These are phyloP conservation scores for Centrocercus urophasianus DNA, from an alignment of 2,113 vertebrate genomes.

Conservation along the genomic window DNA sequence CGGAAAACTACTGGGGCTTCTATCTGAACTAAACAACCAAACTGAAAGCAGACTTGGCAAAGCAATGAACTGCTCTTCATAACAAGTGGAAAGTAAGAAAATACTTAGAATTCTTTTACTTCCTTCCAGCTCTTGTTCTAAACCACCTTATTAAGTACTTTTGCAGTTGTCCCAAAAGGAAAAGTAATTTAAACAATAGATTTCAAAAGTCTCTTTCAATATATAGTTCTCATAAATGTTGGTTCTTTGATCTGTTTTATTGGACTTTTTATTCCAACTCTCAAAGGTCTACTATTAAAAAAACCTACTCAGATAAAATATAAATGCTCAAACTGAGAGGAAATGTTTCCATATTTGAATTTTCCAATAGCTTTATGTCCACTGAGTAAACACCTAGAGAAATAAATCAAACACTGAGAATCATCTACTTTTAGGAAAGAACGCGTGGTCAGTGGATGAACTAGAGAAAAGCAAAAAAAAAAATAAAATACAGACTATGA, in stretches of 20 bases:
- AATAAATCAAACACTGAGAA: not conserved
- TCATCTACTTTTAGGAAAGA: not conserved
- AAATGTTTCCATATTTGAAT: not conserved
- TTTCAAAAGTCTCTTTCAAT: slow-evolving; percentile 20
- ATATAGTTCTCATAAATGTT: not conserved
- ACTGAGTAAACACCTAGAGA: not conserved
- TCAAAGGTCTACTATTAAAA: not conserved
- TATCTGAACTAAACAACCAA: not conserved
- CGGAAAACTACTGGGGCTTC: not conserved
- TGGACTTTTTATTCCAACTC: not conserved
- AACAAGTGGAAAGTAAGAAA: slow-evolving; percentile 49
- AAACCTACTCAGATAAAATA: not conserved
- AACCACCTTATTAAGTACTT: slow-evolving; percentile 30
- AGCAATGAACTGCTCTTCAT: not conserved
- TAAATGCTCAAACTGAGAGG: not conserved
- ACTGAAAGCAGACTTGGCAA: slow-evolving; percentile 28
- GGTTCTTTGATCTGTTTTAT: not conserved
- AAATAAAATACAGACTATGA: not conserved
- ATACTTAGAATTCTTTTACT: slow-evolving; percentile 40
- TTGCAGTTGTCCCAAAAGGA: slow-evolving; percentile 13
- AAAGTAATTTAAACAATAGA: not conserved
- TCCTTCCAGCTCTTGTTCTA: slow-evolving; percentile 36
- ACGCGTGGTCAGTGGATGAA: not conserved
- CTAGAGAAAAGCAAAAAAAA: not conserved
- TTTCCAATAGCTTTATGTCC: not conserved